Base-by-base conservation (phyloP, 1,140 invertebrate genomes). In the Sogatella furcifera region DNA sequence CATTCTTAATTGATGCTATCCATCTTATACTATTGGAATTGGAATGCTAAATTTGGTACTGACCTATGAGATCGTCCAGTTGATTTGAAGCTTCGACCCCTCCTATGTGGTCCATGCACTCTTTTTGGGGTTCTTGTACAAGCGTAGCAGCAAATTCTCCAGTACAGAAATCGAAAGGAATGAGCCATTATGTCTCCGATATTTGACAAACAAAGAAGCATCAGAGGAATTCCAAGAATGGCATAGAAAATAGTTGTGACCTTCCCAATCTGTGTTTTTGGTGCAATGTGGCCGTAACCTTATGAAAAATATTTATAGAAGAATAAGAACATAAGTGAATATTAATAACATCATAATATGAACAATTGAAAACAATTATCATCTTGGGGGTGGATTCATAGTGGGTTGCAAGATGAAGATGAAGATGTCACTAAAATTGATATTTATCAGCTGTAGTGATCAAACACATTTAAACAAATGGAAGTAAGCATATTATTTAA, bases 101-200 rank as follows among this genome's bases (percentile, higher is more conserved):
- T 64, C 44, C 69, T 61, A 6, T 64, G 52, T 44, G 62, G 57
- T 56, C 54, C 54, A 13, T 64, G 62, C 17, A 62, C 49, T 28
- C 46, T 82, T 65, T 84, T 88, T 0, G 89, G 86, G 22, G 84
- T 85, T 46, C 86, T 82, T 0, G 88, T 92, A 71, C 90, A 94
- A 43, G 90, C 80, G 71, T 90, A 93, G 69, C 91, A 95, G 68
- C 90, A 94, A 8, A 91, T 84, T 59, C 86, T 83, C 90, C 90
- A 93, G 69, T 94, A 95, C 2, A 93, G 72, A 70, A 93, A 93
- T 62, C 90, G 87, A 75, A 96, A 96, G 34, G 92, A 90, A 55
- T 92, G 89, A 8, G 94, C 92, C 89, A 97, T 92, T 56, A 94
- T 86, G 72, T 95, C 91, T n/a, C 94, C 93, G 62, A 97, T 95